A percentile compares a stretch with the other conserved stretches of the same genome.
These are phyloP conservation scores for Parelbella ahira DNA, from an alignment of 2,888 invertebrate species.

Conservation along the genomic window DNA sequence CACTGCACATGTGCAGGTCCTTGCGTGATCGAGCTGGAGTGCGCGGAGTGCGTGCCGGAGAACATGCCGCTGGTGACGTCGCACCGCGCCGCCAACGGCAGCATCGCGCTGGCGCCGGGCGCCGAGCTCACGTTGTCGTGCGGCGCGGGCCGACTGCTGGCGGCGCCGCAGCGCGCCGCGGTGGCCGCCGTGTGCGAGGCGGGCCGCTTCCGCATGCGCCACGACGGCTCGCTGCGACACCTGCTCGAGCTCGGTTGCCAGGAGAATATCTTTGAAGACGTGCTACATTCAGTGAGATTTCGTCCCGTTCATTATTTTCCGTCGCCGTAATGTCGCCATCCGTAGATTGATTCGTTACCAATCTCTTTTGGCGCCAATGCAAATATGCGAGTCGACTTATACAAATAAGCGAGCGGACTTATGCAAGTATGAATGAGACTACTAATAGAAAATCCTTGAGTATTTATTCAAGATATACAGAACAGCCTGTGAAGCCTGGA, in stretches of 20 bases:
- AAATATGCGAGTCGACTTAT: no score
- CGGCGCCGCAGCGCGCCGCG: conserved; percentile 46
- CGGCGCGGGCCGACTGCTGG: conserved; percentile 54
- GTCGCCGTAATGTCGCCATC: no score
- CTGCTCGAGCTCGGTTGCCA: conserved; percentile 71
- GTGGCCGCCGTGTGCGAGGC: conserved; percentile 49
- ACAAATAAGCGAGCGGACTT: no score
- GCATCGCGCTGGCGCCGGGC: conserved; percentile 42
- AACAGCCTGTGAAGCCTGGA: no score
- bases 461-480: no score
- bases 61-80: conserved; percentile 67
- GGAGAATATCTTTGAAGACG: conserved; percentile 66
- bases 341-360: no score
- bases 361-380: no score
- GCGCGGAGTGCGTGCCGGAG: conserved; percentile 68
- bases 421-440: no score
- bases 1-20: no score
- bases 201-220: conserved; percentile 48
- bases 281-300: conserved; percentile 56
- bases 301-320: no score
- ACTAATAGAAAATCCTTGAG: no score
- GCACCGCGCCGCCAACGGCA: conserved; percentile 43
- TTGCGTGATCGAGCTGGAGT: conserved; percentile 55
- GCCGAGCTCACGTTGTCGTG: conserved; percentile 55
- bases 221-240: conserved; percentile 43